Evolutionary conservation across 2,888 invertebrate species (phyloP).

Genomic region (Cephus runcator): DNA sequence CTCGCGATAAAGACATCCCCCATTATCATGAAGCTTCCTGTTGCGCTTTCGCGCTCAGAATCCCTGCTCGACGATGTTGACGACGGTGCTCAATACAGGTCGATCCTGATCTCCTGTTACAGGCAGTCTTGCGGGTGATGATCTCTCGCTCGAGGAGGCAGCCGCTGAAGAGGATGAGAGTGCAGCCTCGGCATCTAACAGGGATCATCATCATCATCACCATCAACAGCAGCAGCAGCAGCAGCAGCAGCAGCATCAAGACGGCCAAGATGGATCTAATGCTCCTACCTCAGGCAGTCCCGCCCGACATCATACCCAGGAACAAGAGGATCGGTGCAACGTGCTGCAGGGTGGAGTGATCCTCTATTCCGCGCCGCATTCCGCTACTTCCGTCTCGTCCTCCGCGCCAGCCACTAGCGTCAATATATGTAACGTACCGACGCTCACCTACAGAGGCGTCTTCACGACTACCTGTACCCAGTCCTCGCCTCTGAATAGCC

Average conservation of each 20-base stretch:
- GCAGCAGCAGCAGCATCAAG: conserved; percentile 62
- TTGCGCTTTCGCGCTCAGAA: neutral
- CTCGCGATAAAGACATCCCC: conserved; percentile 45
- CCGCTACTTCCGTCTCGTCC: conserved; percentile 43
- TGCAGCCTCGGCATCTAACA: conserved; percentile 56
- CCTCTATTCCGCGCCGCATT: conserved; percentile 57
- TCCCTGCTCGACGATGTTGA: neutral
- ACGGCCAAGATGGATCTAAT: conserved; percentile 31
- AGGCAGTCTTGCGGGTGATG: conserved; percentile 86
- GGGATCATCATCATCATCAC: conserved; percentile 65
- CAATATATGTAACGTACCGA: conserved; percentile 66
- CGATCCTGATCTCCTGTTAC: conserved; percentile 53
- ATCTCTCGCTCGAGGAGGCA: conserved; percentile 74
- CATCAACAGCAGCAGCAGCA: conserved; percentile 69
- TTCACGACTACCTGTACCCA: conserved; percentile 77
- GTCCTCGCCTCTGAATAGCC: conserved; percentile 74
- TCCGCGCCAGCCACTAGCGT: conserved; percentile 52
- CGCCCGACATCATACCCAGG: conserved; percentile 51
- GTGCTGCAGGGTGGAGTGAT: conserved; percentile 60
- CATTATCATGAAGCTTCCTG: conserved; percentile 53
- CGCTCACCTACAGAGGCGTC: conserved; percentile 73
- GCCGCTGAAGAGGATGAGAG: conserved; percentile 67
- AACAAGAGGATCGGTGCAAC: conserved; percentile 58
- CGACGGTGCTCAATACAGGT: neutral
- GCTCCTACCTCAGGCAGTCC: conserved; percentile 48